Conservation (phyloP, 2,113 vertebrate genomes). For the Phylloscopus whistleri region DNA sequence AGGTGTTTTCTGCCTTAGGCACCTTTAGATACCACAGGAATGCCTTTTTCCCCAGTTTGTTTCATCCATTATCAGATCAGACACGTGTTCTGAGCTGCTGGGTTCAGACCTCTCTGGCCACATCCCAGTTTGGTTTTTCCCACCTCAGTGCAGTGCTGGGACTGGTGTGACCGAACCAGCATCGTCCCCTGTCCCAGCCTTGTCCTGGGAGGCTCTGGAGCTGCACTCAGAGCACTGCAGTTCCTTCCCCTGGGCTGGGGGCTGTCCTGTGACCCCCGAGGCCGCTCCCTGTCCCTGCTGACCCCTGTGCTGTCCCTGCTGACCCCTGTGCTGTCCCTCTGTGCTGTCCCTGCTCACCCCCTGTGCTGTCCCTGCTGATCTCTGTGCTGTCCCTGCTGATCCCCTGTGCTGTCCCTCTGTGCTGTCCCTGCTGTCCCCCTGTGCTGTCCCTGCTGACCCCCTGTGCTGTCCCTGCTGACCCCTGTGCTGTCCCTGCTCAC, state of each 20-base stretch:
- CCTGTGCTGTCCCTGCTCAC: no score
- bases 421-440: no score
- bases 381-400: no score
- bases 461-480: no score
- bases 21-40: neutral
- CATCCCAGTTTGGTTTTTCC: neutral
- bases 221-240: neutral
- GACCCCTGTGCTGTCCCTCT: no score
- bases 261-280: fast-evolving
- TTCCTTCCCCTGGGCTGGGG: neutral
- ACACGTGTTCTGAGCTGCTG: neutral
- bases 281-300: neutral
- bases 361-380: no score
- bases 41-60: neutral
- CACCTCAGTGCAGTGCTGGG: neutral
- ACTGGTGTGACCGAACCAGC: neutral
- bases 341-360: no score
- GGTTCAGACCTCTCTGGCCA: neutral
- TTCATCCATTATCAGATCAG: neutral
- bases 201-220: neutral
- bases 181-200: neutral
- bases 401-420: no score
- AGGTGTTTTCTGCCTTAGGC: neutral
- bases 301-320: no score
- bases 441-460: no score